Percentiles rank a stretch among this genome's conserved stretches.
These are phyloP conservation scores for Natrix natrix DNA, from an alignment of 2,797 vertebrate genomes.

Conservation along the genomic window DNA sequence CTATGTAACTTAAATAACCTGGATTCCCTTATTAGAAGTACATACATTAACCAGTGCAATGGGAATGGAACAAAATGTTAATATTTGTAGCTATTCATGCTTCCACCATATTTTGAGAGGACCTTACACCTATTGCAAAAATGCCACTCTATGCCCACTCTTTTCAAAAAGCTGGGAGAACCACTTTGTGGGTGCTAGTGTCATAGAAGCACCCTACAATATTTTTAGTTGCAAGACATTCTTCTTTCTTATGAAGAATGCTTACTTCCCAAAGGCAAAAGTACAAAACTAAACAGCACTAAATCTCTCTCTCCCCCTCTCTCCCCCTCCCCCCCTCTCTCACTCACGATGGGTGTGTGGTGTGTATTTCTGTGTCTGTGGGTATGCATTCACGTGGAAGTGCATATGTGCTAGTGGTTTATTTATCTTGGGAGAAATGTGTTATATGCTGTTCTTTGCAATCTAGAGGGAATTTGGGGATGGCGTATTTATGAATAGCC, in stretches of 20 bases:
- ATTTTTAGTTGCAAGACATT: not conserved
- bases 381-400: too few species aligned
- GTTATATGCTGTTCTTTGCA: not conserved
- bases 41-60: not conserved
- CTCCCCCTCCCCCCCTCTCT: fast-evolving
- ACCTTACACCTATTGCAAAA: not conserved
- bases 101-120: not conserved
- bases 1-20: not conserved
- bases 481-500: not conserved
- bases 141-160: not conserved
- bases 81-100: not conserved
- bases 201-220: not conserved
- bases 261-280: not conserved
- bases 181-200: not conserved
- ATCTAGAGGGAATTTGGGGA: not conserved
- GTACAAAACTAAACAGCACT: not conserved
- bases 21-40: not conserved
- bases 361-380: too few species aligned
- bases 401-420: not conserved
- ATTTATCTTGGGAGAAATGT: not conserved
- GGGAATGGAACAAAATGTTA: not conserved
- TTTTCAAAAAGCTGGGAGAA: not conserved
- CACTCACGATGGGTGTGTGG: not conserved
- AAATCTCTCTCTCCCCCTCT: too few species aligned
- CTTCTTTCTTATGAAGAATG: not conserved